Conservation (phyloP, 2,888 invertebrate species). For the Syrphus vitripennis region DNA sequence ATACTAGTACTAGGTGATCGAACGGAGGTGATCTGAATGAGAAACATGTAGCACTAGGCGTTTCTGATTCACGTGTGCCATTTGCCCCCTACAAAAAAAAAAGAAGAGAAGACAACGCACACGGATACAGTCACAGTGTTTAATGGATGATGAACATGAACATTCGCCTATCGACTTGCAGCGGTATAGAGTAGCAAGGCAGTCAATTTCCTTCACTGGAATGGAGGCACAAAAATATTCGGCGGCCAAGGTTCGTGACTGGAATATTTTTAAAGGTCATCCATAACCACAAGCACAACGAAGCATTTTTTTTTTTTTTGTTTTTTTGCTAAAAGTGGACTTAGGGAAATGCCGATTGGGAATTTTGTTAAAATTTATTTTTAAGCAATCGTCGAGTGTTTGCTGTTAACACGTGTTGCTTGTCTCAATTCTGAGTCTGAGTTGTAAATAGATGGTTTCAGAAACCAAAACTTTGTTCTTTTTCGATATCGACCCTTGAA, state of each 20-base stretch:
- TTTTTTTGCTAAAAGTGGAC: background rate
- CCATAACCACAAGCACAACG: conserved; percentile 32
- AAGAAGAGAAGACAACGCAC: conserved; percentile 11
- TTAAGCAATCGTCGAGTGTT: conserved; percentile 22
- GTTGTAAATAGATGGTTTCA: too few relatives aligned
- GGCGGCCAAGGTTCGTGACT: conserved; percentile 71
- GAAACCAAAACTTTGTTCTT: too few relatives aligned
- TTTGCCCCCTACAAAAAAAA: conserved; percentile 40
- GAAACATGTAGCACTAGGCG: conserved; percentile 67
- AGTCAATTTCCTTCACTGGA: conserved; percentile 57
- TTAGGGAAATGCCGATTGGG: conserved; percentile 23
- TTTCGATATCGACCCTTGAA: too few relatives aligned
- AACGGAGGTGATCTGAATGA: conserved; percentile 70
- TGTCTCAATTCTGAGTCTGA: background rate
- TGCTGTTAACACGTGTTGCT: conserved; percentile 34
- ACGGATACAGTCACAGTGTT: conserved; percentile 29
- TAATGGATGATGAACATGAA: conserved; percentile 42
- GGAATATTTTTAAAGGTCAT: conserved; percentile 70
- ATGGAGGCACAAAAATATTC: conserved; percentile 50
- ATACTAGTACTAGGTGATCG: conserved; percentile 46
- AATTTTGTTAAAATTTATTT: conserved; percentile 42
- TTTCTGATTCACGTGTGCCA: conserved; percentile 65
- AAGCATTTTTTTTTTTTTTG: too few relatives aligned
- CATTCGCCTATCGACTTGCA: background rate
- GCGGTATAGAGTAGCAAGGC: background rate